Evolutionary conservation across 2,888 invertebrate species (phyloP).

Genomic region (Globia sparganii): DNA sequence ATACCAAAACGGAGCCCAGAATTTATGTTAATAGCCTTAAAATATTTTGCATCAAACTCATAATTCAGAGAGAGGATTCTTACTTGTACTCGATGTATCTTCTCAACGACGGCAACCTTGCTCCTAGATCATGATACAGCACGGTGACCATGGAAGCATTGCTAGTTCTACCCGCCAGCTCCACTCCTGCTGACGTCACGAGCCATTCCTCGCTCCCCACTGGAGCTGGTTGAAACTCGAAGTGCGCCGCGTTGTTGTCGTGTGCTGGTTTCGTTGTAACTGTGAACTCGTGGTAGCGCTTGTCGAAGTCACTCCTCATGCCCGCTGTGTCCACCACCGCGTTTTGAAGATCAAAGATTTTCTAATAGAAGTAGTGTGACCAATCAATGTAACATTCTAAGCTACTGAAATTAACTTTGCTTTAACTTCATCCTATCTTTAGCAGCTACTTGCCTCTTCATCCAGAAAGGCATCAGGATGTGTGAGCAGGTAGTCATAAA

Average conservation of each 20-base stretch:
- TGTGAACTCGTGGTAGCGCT: constrained; percentile 79
- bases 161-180: constrained; percentile 75
- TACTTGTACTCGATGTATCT: constrained; percentile 90
- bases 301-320: constrained; percentile 78
- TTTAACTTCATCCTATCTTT: background rate
- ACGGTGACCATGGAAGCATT: constrained; percentile 87
- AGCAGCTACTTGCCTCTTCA: constrained; percentile 91
- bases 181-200: constrained; percentile 81
- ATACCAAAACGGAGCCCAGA: no score
- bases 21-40: no score
- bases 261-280: constrained; percentile 78
- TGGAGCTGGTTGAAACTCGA: constrained; percentile 73
- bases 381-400: background rate
- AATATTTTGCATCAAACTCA: no score
- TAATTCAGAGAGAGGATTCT: constrained; percentile 68
- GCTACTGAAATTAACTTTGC: background rate
- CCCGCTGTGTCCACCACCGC: constrained; percentile 81
- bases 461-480: constrained; percentile 92
- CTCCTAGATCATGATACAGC: constrained; percentile 91
- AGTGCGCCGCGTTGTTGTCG: constrained; percentile 81
- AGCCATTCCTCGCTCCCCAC: constrained; percentile 80
- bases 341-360: constrained; percentile 86
- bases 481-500: constrained; percentile 82
- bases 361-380: constrained; percentile 72
- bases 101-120: constrained; percentile 91